Percentiles rank a stretch among this genome's conserved stretches.
These are phyloP conservation scores for Centropyge bicolor DNA, from an alignment of 2,797 vertebrate genomes.

Conservation along the genomic window DNA sequence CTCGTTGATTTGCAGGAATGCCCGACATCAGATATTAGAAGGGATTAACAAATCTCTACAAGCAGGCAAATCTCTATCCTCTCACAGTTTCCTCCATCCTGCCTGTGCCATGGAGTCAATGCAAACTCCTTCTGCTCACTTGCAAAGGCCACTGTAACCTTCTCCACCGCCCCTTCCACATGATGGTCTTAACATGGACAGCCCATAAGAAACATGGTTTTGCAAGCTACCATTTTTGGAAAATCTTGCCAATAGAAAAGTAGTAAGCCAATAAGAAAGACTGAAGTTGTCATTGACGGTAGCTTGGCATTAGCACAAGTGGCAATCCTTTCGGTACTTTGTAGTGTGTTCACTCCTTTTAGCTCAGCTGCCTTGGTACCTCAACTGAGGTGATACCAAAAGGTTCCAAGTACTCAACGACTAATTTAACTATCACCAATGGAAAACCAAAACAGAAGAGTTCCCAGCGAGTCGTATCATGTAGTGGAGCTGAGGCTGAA, in stretches of 20 bases:
- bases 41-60: neutral
- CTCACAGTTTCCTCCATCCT: neutral
- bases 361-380: neutral
- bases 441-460: neutral
- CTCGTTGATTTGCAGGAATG: neutral
- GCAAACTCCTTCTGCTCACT: neutral
- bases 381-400: neutral
- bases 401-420: neutral
- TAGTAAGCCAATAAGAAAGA: no score
- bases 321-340: no score
- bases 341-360: no score
- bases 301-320: no score
- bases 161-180: neutral
- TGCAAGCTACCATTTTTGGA: no score
- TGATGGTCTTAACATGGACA: neutral
- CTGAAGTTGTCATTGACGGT: no score
- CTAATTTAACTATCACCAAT: neutral
- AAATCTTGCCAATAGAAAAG: no score
- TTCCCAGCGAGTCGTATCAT: no score
- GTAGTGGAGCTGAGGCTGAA: no score
- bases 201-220: no score
- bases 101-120: neutral
- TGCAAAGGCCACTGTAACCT: neutral
- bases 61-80: conserved; percentile 2
- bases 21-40: neutral